phyloP scores from a whole-genome alignment of 2,888 invertebrate genomes.

The Hymenopus coronatus region DNA sequence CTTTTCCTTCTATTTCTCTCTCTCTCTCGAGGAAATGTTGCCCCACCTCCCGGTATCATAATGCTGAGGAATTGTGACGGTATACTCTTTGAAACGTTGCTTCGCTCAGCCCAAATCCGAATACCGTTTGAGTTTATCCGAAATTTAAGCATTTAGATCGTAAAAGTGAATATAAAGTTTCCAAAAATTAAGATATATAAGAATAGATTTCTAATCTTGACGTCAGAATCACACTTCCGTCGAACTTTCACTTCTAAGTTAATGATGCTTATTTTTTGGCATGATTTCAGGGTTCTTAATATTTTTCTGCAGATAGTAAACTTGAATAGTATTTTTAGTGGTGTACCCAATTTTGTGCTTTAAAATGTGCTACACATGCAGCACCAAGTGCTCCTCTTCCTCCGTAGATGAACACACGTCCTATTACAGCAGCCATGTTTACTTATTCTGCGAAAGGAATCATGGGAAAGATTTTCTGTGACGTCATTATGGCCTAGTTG shows the following conservation, averaged over 20 bases:
- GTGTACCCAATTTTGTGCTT: slow-evolving; percentile 82
- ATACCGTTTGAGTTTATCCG: no score
- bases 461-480: slow-evolving; percentile 43
- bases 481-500: slow-evolving; percentile 66
- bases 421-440: slow-evolving; percentile 40
- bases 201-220: neutral
- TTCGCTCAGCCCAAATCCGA: no score
- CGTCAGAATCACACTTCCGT: neutral
- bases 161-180: no score
- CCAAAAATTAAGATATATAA: neutral
- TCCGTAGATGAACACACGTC: slow-evolving; percentile 87
- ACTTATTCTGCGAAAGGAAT: slow-evolving; percentile 27
- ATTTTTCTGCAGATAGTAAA: neutral
- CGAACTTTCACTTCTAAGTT: neutral
- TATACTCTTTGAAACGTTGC: neutral
- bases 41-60: neutral
- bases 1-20: no score
- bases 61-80: no score
- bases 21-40: neutral
- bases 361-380: slow-evolving; percentile 83
- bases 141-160: no score
- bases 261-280: neutral
- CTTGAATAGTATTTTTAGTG: neutral
- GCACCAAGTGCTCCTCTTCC: slow-evolving; percentile 94
- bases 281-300: neutral